Evolutionary conservation across 2,113 vertebrate species (phyloP), one percentile per base, ranked within the genome.

Genomic region (Cnemophilus loriae): DNA sequence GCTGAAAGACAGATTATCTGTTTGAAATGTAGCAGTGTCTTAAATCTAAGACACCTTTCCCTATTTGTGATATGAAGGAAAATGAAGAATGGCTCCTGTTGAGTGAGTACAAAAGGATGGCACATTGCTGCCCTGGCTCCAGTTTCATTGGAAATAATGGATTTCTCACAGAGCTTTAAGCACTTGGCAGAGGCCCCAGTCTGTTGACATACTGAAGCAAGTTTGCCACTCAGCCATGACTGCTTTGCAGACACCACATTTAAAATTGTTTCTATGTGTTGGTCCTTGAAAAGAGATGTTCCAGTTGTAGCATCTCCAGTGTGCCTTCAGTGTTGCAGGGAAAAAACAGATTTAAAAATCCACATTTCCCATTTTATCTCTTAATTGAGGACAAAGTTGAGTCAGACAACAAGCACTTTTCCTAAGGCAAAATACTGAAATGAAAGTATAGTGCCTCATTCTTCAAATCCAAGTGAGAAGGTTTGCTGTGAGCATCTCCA

Each of bases 1-100:
- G 89, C 81, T 96, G 90, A 97, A 97, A 95, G 86, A 81, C 3
- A 85, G 41, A 84, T 90, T 98, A 67, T 56, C 46, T 77, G 44
- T 95, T 95, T 88, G 61, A 97, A 96, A 46, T 49, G 47, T 87
- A 73, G n/a, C 30, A 11, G 82, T 97, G 79, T 68, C 60, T 56
- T 89, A 92, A 87, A 73, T 89, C 80, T 80, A 79, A 93, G 80
- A 52, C 33, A 81, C 28, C 3, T 69, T 83, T 82, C 53, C 53
- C 35, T 95, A 7, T 92, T 77, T 87, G 49, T 94, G 42, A 73
- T 78, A 20, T 9, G 52, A 74, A 87, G 7, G 12, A 22, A 89
- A 88, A 85, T 79, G n/a, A 80, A 84, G 75, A 80, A 90, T 90
- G 18, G 61, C 20, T 88, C 49, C 26, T 50, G 28, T 75, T 75